phyloP scores from a whole-genome alignment of 1,140 invertebrate species.

The Stegodyphus dumicola region DNA sequence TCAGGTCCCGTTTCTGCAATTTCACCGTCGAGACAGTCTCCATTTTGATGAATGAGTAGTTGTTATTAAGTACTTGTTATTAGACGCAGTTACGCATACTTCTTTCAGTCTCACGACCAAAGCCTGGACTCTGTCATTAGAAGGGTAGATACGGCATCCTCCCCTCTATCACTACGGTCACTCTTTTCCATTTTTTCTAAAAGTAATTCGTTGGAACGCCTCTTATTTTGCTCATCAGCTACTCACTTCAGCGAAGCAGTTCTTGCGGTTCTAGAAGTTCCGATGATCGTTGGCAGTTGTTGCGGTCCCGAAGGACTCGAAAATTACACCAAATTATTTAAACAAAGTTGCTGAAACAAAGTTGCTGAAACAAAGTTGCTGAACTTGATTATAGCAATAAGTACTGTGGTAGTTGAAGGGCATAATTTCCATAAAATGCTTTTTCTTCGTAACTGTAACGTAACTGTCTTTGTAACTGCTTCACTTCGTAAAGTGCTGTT shows the following conservation, averaged over 20 bases:
- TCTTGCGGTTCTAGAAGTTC: neutral
- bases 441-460: too few species aligned
- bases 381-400: too few species aligned
- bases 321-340: neutral
- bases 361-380: too few species aligned
- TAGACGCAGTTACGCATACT: conserved; percentile 1
- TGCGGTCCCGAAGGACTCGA: neutral
- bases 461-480: too few species aligned
- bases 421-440: too few species aligned
- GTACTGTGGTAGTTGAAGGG: too few species aligned
- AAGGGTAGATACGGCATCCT: neutral
- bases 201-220: neutral
- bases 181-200: neutral
- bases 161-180: neutral
- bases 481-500: too few species aligned
- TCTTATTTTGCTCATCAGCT: neutral
- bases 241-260: too few species aligned
- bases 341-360: too few species aligned
- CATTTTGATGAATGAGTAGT: conserved; percentile 13
- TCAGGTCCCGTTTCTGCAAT: conserved; percentile 24
- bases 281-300: neutral
- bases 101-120: conserved; percentile 7
- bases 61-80: conserved; percentile 26
- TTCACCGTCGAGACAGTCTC: neutral
- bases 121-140: conserved; percentile 14